phyloP scores from a whole-genome alignment of 2,797 vertebrate species.

The Gadopsis marmoratus region DNA sequence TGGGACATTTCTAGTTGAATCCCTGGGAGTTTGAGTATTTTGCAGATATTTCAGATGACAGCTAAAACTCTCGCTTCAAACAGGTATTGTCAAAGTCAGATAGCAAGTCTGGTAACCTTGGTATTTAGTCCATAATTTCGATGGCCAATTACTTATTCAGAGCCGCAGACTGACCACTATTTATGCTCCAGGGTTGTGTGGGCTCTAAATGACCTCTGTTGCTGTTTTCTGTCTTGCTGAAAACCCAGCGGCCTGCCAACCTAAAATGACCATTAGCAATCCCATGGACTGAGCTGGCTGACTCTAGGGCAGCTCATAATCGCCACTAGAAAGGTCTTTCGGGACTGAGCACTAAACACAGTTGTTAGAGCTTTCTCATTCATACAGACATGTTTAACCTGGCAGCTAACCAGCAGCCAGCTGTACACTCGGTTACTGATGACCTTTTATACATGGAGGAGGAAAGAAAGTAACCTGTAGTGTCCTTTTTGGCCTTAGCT shows the following conservation, averaged over 20 bases:
- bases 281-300: conserved; percentile 50
- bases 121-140: conserved; percentile 46
- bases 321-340: conserved; percentile 62
- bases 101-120: conserved; percentile 33
- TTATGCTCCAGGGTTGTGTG: conserved; percentile 54
- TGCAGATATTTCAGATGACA: background rate
- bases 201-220: conserved; percentile 74
- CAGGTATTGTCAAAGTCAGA: conserved; percentile 24
- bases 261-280: conserved; percentile 68
- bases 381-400: conserved; percentile 52
- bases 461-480: conserved; percentile 10
- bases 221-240: conserved; percentile 69
- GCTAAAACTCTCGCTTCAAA: conserved; percentile 4
- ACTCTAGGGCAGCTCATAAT: conserved; percentile 56
- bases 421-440: conserved; percentile 46
- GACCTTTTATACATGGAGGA: conserved; percentile 32
- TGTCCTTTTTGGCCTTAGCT: conserved; percentile 10
- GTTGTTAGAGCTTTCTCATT: conserved; percentile 47
- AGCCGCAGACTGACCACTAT: conserved; percentile 56
- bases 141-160: conserved; percentile 63
- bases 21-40: background rate
- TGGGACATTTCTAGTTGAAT: background rate
- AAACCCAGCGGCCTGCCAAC: conserved; percentile 60
- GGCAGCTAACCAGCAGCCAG: conserved; percentile 58
- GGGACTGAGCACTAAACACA: conserved; percentile 44